phyloP scores from a whole-genome alignment of 2,113 vertebrate genomes.

The Oceanodroma tethys region DNA sequence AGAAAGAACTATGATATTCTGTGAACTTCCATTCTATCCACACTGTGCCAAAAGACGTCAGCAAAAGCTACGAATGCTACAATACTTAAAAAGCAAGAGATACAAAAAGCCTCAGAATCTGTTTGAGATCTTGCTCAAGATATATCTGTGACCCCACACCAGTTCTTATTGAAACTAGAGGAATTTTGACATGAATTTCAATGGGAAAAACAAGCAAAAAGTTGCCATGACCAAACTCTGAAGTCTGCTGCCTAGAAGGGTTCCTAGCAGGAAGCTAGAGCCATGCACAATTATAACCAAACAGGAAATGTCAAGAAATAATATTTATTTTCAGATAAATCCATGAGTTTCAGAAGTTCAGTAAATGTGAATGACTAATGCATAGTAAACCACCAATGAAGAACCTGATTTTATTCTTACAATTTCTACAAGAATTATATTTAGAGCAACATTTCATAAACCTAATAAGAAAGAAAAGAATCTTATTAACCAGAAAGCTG shows the following conservation, averaged over 20 bases:
- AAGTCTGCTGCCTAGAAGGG: background rate
- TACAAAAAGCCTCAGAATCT: background rate
- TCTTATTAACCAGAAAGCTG: slow-evolving; percentile 55
- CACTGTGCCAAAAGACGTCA: background rate
- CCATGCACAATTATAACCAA: background rate
- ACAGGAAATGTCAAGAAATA: background rate
- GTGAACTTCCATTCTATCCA: background rate
- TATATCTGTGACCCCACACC: background rate
- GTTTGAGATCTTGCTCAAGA: background rate
- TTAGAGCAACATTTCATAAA: slow-evolving; percentile 49
- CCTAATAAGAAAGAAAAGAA: slow-evolving; percentile 47
- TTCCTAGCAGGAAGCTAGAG: background rate
- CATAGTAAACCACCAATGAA: background rate
- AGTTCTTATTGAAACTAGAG: background rate
- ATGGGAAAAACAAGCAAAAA: background rate
- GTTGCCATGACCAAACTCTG: background rate
- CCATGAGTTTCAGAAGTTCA: background rate
- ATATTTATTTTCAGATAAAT: slow-evolving; percentile 42
- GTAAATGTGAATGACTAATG: background rate
- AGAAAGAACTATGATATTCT: background rate
- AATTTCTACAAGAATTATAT: slow-evolving; percentile 10
- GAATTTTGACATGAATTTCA: background rate
- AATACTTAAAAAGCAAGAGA: background rate
- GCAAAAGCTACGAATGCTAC: background rate
- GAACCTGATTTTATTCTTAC: background rate